Evolutionary conservation across 2,797 vertebrate genomes (phyloP), one percentile per base, ranked within the genome.

Genomic region (Acanthiza pusilla): DNA sequence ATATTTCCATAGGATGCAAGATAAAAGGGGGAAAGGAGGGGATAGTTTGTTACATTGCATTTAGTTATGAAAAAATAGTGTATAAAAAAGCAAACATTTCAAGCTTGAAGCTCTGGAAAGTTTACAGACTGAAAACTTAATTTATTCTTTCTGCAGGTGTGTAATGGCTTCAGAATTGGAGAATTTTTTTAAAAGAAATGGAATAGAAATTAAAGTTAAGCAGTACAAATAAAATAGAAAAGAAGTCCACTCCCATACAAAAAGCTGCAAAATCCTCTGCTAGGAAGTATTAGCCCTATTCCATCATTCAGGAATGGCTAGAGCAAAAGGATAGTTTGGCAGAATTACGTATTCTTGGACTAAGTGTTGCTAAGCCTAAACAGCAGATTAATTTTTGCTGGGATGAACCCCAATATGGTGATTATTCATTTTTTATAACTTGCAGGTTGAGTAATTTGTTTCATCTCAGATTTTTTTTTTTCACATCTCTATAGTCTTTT

Each of bases 191-290:
- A 40, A 43, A 82, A 81, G 8, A 21, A 3, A 30, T 47, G 34
- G 16, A 72, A 62, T 30, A 48, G 5, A 85, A 85, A 72, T 57
- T 12, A 34, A 85, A 78, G 42, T 4, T 20, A 73, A 63, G 18
- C 4, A 53, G 21, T 34, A 16, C 4, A 48, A 68, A 73, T 42
- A 42, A 85, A 60, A 30, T 3, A 53, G 45, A 36, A 73, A 25
- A 61, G 1, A 53, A 51, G 5, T 13, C 7, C 25, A 42, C 4
- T 21, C 20, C 10, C 21, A 55, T 30, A n/a, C 14, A 30, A 54
- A 29, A 57, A 47, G 2, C 2, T 2, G 1, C 11, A 57, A 72
- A 18, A n/a, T 61, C 2, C 3, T 6, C 40, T 68, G 9, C 6
- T 53, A 36, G 19, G 10, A 53, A 11, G 30, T 88, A 25, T 32